A percentile compares a stretch with the other conserved stretches of the same genome.
Evolutionary conservation across 1,140 invertebrate genomes (phyloP).

Genomic region (Drosophila elegans): DNA sequence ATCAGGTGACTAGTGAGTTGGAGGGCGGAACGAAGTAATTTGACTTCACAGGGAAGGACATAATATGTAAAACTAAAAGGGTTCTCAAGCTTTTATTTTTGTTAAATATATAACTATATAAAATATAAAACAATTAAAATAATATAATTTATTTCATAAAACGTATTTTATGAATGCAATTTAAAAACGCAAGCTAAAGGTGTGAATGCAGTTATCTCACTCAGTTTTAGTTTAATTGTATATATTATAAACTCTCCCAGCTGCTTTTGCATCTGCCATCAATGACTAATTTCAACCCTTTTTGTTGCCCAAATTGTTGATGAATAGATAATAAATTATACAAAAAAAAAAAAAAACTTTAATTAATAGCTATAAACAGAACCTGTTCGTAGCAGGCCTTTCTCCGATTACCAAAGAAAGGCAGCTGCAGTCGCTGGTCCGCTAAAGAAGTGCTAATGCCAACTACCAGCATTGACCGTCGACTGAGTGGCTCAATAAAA

Average conservation of each 20-base stretch:
- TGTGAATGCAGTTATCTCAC: neutral
- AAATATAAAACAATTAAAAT: too few relatives aligned
- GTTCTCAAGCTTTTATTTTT: too few relatives aligned
- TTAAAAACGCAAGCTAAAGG: neutral
- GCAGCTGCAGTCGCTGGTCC: constrained; percentile 45
- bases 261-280: constrained; percentile 19
- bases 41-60: neutral
- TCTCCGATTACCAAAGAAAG: constrained; percentile 32
- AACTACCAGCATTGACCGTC: neutral
- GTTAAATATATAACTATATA: too few relatives aligned
- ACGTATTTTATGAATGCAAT: neutral
- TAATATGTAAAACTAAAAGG: neutral
- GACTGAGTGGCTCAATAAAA: neutral
- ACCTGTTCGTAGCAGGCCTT: constrained; percentile 56
- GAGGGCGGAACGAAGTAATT: neutral
- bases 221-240: neutral
- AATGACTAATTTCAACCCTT: constrained; percentile 37
- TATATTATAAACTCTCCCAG: neutral
- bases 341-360: constrained; percentile 15
- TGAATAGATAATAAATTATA: constrained; percentile 72
- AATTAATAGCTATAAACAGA: constrained; percentile 51
- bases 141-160: neutral
- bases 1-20: neutral
- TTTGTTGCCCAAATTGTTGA: constrained; percentile 18
- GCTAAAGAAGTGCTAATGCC: constrained; percentile 44